Percentiles rank a stretch among this genome's conserved stretches.
Conservation (phyloP, 2,888 invertebrate genomes). For the Drosophila nr. perissopoda region DNA sequence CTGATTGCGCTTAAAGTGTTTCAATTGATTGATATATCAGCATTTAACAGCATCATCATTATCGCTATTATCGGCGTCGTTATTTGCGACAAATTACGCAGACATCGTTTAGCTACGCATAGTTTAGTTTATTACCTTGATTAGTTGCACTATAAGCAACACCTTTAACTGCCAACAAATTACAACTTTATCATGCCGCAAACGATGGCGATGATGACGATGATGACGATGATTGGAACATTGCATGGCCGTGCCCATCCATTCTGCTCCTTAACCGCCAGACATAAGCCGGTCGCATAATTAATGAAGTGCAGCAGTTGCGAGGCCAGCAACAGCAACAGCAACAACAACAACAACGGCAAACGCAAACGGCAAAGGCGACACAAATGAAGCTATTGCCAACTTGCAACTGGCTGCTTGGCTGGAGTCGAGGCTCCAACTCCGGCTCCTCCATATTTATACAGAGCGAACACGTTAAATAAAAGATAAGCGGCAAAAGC, state of each 20-base stretch:
- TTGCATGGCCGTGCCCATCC: conserved; percentile 49
- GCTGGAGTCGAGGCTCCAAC: conserved; percentile 29
- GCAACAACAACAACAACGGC: conserved; percentile 9
- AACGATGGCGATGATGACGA: conserved; percentile 53
- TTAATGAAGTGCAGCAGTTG: conserved; percentile 77
- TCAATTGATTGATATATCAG: conserved; percentile 42
- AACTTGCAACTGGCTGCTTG: conserved; percentile 13
- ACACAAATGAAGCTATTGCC: conserved; percentile 78
- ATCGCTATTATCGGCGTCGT: conserved; percentile 36
- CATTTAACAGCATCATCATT: conserved; percentile 36
- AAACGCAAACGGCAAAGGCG: conserved; percentile 33
- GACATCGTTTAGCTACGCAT: conserved; percentile 75
- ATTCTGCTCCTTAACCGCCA: conserved; percentile 59
- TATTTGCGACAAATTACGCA: conserved; percentile 55
- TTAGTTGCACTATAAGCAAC: conserved; percentile 82
- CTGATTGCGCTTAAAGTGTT: neutral
- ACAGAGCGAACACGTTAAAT: conserved; percentile 79
- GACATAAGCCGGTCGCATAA: conserved; percentile 66
- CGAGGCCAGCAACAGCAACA: conserved; percentile 30
- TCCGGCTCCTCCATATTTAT: conserved; percentile 72
- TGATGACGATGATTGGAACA: conserved; percentile 39
- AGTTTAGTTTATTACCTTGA: conserved; percentile 79
- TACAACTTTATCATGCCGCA: conserved; percentile 81
- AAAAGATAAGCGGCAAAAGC: conserved; percentile 73
- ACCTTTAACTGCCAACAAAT: conserved; percentile 81